Evolutionary conservation across 2,888 invertebrate species (phyloP).

Genomic region (Ormyrus pomaceus): DNA sequence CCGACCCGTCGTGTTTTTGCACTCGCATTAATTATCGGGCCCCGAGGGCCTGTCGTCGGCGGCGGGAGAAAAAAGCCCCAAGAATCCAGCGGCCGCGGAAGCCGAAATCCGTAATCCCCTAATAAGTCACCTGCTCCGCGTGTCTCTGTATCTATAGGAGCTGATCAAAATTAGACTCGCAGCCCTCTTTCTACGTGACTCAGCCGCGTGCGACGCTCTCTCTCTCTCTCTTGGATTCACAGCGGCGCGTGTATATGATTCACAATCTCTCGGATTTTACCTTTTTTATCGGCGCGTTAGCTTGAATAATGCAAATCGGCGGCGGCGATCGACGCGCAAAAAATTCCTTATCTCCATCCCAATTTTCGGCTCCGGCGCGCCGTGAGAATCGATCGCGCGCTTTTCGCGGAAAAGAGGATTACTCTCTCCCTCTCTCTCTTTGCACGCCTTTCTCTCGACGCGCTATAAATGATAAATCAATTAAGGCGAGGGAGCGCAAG

Average conservation of each 20-base stretch:
- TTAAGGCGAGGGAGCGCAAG: conserved; percentile 19
- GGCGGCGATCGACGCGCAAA: conserved; percentile 21
- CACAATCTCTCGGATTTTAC: conserved; percentile 20
- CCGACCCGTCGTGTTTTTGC: conserved; percentile 26
- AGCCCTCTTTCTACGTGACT: conserved; percentile 40
- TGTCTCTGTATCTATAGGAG: conserved; percentile 8
- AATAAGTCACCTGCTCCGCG: conserved; percentile 24
- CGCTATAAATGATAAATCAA: conserved; percentile 51
- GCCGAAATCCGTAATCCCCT: conserved; percentile 18
- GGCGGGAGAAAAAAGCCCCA: neutral
- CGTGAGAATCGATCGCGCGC: conserved; percentile 22
- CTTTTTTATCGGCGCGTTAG: conserved; percentile 20
- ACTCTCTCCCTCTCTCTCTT: too few relatives aligned
- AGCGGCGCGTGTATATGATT: conserved; percentile 25
- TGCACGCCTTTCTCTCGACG: neutral
- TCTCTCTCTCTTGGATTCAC: neutral
- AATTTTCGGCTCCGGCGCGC: conserved; percentile 22
- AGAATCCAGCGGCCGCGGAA: neutral
- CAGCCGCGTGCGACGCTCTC: conserved; percentile 9
- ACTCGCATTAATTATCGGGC: conserved; percentile 41
- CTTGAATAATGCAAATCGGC: conserved; percentile 50
- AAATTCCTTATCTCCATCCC: conserved; percentile 40
- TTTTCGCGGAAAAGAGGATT: conserved; percentile 37
- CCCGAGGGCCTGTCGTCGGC: neutral
- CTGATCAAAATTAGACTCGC: conserved; percentile 43